A percentile compares a stretch with the other conserved stretches of the same genome.
Evolutionary conservation across 2,113 vertebrate genomes (phyloP).

Genomic region (Psammodynastes pulverulentus): DNA sequence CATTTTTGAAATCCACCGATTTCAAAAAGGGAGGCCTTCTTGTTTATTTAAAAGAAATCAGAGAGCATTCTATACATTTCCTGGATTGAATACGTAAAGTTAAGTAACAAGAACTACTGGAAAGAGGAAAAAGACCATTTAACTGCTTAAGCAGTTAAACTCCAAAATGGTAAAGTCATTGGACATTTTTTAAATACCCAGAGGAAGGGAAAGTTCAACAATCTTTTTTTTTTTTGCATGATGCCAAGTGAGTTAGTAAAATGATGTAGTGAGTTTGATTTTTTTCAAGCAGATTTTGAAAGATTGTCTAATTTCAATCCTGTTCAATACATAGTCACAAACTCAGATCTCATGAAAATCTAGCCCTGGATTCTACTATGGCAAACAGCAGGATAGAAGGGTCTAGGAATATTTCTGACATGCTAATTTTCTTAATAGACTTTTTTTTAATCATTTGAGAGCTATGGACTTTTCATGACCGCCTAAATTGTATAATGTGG

Average conservation of each 20-base stretch:
- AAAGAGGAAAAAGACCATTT: not conserved
- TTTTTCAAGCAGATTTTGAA: not conserved
- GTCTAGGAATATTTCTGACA: not conserved
- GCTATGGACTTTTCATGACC: not conserved
- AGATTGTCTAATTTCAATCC: not conserved
- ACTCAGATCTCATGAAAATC: not conserved
- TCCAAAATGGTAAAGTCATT: not conserved
- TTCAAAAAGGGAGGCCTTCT: slow-evolving; percentile 48
- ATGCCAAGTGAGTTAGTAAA: not conserved
- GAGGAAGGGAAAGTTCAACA: not conserved
- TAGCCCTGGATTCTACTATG: not conserved
- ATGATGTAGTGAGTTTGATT: not conserved
- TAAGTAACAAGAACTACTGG: slow-evolving; percentile 52
- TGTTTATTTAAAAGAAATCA: slow-evolving; percentile 78
- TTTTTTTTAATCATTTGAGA: not conserved
- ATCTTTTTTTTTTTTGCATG: not conserved
- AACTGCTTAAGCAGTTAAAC: not conserved
- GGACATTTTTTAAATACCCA: not conserved
- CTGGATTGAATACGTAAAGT: slow-evolving; percentile 68
- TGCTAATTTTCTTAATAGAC: not conserved
- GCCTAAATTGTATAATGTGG: not conserved
- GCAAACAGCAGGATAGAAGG: not conserved
- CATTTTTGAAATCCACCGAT: slow-evolving; percentile 54
- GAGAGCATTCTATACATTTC: slow-evolving; percentile 73
- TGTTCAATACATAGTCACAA: not conserved